These are phyloP conservation scores for Calephelis virginiensis DNA, from an alignment of 1,140 invertebrate species.

Conservation along the genomic window DNA sequence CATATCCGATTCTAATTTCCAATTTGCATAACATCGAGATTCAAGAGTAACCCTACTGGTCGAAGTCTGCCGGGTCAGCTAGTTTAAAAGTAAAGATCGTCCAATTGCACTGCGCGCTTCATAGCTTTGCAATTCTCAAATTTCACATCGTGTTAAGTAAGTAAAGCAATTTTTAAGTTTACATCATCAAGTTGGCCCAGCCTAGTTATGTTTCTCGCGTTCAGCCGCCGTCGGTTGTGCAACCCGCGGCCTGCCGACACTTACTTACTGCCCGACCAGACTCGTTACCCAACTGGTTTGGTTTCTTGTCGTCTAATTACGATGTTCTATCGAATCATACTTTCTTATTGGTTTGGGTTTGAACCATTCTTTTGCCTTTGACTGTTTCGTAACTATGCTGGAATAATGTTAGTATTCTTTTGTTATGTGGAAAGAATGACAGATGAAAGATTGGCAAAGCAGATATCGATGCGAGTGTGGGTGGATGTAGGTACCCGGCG, in stretches of 20 bases:
- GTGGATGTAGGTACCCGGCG: no score
- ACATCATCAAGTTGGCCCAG: slow-evolving; percentile 71
- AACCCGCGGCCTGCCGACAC: slow-evolving; percentile 69
- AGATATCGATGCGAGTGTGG: no score
- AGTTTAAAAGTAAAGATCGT: not conserved
- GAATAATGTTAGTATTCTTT: not conserved
- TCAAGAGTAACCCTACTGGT: no score
- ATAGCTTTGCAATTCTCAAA: slow-evolving; percentile 52
- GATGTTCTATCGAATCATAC: slow-evolving; percentile 47
- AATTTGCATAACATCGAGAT: no score
- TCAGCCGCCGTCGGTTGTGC: slow-evolving; percentile 73
- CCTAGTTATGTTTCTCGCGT: slow-evolving; percentile 77
- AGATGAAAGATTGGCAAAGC: no score
- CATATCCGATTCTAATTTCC: no score
- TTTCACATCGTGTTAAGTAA: slow-evolving; percentile 75
- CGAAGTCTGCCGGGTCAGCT: not conserved
- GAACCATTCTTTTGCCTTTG: slow-evolving; percentile 7
- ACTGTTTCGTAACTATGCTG: slow-evolving; percentile 1
- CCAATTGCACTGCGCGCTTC: not conserved
- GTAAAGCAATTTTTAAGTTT: slow-evolving; percentile 78
- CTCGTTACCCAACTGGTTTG: slow-evolving; percentile 66
- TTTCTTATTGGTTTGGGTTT: slow-evolving; percentile 25
- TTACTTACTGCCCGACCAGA: slow-evolving; percentile 64
- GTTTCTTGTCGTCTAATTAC: slow-evolving; percentile 71
- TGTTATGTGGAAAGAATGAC: no score